Evolutionary conservation across 2,888 invertebrate genomes (phyloP), one percentile per base, ranked within the genome.

Genomic region (Agonum fuliginosum): DNA sequence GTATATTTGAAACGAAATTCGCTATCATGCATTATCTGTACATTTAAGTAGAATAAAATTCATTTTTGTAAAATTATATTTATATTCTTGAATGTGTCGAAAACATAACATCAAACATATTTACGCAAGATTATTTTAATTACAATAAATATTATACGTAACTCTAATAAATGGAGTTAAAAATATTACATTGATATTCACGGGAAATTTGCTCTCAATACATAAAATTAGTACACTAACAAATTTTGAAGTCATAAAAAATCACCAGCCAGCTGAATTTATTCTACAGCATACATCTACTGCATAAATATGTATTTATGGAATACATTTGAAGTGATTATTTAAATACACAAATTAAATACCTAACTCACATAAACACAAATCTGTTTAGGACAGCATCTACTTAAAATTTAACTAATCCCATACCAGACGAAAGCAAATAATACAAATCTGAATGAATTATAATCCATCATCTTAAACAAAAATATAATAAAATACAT

Each of bases 321-420:
- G 76, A 76, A 76, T 76, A 76, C 76, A 76, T 76, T 48, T 69
- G 76, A 76, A 76, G 76, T 76, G 51, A 65, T 65, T 48, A n/a
- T 48, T 76, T 75, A 75, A 75, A 75, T 75, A 67, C 46, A 75
- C 46, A 51, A 51, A 71, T 71, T 71, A 51, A 30, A 27, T 65
- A 30, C 74, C 74, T 74, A 74, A 74, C 74, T 71, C 71, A 43
- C 51, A 72, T 37, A 30, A 72, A 43, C 51, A 71, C 30, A 34
- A 54, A 20, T 54, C 51, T 37, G 37, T n/a, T 51, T 30, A 72
- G 54, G 51, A 51, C 30, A 51, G 34, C 72, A 72, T 72, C 37
- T 37, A 72, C 54, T 72, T 34, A 6, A 72, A 54, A 19, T 69
- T 43, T 46, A 20, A 48, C 19, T 10, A 20, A 20, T 12, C 3